A percentile compares a stretch with the other conserved stretches of the same genome.
Conservation (phyloP, 2,888 invertebrate species). For the Leptogaster cylindrica region DNA sequence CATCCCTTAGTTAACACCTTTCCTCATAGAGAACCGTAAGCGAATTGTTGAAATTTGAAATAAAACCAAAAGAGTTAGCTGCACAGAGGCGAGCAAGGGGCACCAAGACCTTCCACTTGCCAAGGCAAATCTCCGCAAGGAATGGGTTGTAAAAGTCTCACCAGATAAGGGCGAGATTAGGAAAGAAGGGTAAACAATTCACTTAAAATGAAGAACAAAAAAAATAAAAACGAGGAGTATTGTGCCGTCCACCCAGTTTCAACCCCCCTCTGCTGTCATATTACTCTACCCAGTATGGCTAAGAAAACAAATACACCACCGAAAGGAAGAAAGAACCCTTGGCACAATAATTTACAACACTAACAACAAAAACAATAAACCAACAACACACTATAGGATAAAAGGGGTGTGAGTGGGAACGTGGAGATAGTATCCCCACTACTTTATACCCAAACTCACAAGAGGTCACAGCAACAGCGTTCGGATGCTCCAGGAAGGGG, state of each 20-base stretch:
- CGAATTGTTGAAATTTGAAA: constrained; percentile 45
- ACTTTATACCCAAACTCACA: constrained; percentile 46
- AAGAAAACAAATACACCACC: constrained; percentile 26
- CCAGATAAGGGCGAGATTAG: constrained; percentile 36
- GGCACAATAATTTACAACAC: constrained; percentile 27
- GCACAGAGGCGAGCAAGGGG: neutral
- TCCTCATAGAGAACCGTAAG: constrained; percentile 40
- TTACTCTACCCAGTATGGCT: constrained; percentile 5
- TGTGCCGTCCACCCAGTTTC: constrained; percentile 14
- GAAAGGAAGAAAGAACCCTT: neutral
- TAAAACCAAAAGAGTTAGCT: constrained; percentile 35
- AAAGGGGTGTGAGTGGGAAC: neutral
- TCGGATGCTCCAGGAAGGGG: neutral
- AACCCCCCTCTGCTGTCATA: constrained; percentile 5
- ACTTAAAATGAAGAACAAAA: constrained; percentile 31
- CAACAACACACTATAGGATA: neutral
- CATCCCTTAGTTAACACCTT: constrained; percentile 49
- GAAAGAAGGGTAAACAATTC: constrained; percentile 41
- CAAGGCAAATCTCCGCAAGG: constrained; percentile 42
- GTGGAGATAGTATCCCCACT: constrained; percentile 46
- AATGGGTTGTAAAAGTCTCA: constrained; percentile 31
- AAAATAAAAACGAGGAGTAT: constrained; percentile 21
- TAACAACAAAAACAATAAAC: constrained; percentile 7
- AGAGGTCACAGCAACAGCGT: constrained; percentile 32
- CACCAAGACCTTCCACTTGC: no score